Base-by-base conservation (phyloP, 1,140 invertebrate genomes). In the Dreissena rostriformis region DNA sequence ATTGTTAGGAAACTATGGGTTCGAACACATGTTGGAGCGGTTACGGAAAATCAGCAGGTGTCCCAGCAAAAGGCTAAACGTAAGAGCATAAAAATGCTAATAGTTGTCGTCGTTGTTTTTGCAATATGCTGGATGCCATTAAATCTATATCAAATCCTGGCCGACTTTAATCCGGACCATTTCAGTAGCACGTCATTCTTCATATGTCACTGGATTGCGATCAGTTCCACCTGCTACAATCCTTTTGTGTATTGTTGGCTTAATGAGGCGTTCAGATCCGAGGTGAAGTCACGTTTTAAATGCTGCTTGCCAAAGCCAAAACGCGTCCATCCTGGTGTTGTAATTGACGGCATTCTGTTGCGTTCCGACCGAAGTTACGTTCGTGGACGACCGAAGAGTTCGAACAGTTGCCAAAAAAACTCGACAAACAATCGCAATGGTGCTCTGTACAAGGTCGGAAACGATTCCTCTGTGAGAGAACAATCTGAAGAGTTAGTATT, bases 231-330 rank as follows among this genome's bases (percentile, higher is more conserved):
- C 10, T 94, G 94, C 73, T 94, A 94, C 82, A 95, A 95, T 86
- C 95, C 95, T 0, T 93, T 95, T 78, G 90, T 95, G 10, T 95
- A 95, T 85, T 95, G 94, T 77, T 93, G 94, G 93, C 88, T 95
- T 19, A 94, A 95, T 86, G 92, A 93, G 68, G 88, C 89, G 57
- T 93, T 93, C 82, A 71, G 92, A 24, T 86, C 86, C 28, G 90
- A 92, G 75, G 88, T 92, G 19, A 90, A 89, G 53, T 72, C 89
- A 7, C 86, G 89, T 63, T 90, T 92, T 66, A 67, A 82, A 11
- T 91, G 88, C 66, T 89, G 87, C 70, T 86, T 81, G 22, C 77
- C 61, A 11, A 39, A 67, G n/a, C 49, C 73, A 24, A 29, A 55
- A 4, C 26, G 72, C 15, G 63, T 85, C 15, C 67, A 77, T 39